Conservation (phyloP, 2,888 invertebrate species). For the Heliconius aoede region DNA sequence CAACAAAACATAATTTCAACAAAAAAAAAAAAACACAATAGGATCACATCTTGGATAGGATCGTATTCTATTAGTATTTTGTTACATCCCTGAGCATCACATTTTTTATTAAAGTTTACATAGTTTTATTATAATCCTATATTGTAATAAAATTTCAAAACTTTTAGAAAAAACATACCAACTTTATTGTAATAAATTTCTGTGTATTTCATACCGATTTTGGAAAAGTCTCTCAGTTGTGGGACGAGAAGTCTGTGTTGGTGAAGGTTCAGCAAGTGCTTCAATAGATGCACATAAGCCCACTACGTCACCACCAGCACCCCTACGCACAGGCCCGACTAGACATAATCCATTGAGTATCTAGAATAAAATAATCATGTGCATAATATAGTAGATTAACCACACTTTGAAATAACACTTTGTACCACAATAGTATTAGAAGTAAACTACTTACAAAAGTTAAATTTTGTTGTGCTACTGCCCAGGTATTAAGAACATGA, state of each 20-base stretch:
- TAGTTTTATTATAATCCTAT: no score
- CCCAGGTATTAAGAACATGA: conserved; percentile 94
- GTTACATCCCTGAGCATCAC: no score
- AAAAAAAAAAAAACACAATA: no score
- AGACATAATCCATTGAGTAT: conserved; percentile 92
- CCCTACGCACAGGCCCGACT: conserved; percentile 89
- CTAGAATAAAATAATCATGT: conserved; percentile 69
- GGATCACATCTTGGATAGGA: no score
- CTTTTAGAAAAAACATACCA: no score
- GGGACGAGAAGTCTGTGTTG: conserved; percentile 85
- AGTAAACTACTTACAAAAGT: conserved; percentile 86
- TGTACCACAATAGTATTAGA: background rate
- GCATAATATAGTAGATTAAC: background rate
- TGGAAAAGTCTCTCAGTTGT: conserved; percentile 68
- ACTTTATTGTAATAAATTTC: background rate
- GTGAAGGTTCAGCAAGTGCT: conserved; percentile 91
- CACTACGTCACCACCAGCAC: conserved; percentile 86
- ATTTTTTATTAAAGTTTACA: no score
- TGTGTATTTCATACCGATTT: conserved; percentile 62
- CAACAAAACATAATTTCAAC: no score
- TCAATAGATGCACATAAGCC: conserved; percentile 94
- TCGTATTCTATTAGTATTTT: no score
- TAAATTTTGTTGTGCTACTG: conserved; percentile 91
- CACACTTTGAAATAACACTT: background rate
- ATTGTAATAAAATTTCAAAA: no score